A percentile compares a stretch with the other conserved stretches of the same genome.
Conservation (phyloP, 1,140 invertebrate species). For the Drosophila quadrilineata region DNA sequence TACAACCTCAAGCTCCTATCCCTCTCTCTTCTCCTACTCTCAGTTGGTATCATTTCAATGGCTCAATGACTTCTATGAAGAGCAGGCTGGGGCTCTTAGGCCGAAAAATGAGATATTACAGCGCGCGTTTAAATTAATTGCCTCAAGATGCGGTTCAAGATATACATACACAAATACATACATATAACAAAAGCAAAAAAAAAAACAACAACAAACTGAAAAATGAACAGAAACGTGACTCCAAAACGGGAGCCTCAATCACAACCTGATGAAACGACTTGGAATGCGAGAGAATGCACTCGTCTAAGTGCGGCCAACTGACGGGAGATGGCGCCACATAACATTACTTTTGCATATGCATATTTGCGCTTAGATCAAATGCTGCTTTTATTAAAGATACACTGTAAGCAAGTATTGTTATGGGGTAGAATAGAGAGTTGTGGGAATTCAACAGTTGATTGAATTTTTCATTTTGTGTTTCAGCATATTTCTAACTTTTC, state of each 20-base stretch:
- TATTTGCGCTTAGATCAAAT: slow-evolving; percentile 6
- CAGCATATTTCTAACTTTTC: too few species aligned
- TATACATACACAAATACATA: too few species aligned
- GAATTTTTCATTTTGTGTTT: too few species aligned
- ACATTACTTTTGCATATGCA: slow-evolving; percentile 10
- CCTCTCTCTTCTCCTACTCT: neutral
- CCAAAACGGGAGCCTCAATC: slow-evolving; percentile 36
- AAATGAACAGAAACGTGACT: slow-evolving; percentile 64
- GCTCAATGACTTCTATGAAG: slow-evolving; percentile 60
- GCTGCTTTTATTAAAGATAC: neutral
- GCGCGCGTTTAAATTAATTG: slow-evolving; percentile 74
- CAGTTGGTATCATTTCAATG: slow-evolving; percentile 55
- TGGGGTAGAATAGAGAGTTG: too few species aligned
- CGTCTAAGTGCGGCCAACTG: slow-evolving; percentile 9
- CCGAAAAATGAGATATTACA: slow-evolving; percentile 74
- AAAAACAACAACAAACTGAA: too few species aligned
- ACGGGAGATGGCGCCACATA: slow-evolving; percentile 35
- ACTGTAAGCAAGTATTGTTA: neutral
- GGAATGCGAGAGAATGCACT: slow-evolving; percentile 6
- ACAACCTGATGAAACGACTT: slow-evolving; percentile 22
- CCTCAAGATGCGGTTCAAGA: slow-evolving; percentile 56
- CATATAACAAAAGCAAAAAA: too few species aligned
- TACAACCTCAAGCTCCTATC: slow-evolving; percentile 14
- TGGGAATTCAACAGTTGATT: too few species aligned
- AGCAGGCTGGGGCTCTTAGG: slow-evolving; percentile 37